Evolutionary conservation across 2,888 invertebrate genomes (phyloP), one percentile per base, ranked within the genome.

Genomic region (Drosophila quasianomalipes): DNA sequence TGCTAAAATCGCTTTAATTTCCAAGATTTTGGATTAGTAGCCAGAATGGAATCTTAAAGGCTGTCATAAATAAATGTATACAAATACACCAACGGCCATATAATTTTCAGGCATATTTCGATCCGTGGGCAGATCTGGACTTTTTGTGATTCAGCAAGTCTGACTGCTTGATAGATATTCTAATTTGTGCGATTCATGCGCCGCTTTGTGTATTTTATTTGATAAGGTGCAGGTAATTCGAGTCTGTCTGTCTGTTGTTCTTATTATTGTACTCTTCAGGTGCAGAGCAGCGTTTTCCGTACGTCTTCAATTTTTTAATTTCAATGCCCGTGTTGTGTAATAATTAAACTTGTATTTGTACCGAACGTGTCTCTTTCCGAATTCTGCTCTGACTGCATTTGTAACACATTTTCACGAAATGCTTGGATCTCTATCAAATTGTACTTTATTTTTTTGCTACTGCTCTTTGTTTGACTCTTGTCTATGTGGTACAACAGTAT

Each of bases 181-280:
- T 85, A 90, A 85, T 90, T 90, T 90, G 72, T 59, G 70, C 76
- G 85, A 70, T 66, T 79, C 79, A 67, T 60, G 53, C 53, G 53
- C 28, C 30, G 54, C 54, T 70, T 76, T 79, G 67, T 86, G 89
- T 86, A 82, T 82, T 90, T 82, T 83, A 83, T 86, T 72, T 76
- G 87, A 91, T 87, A 91, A 91, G 88, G 85, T 80, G 88, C 85
- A 86, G 84, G 87, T 90, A 87, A 89, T 86, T 77, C 79, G 28
- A 69, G 41, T 9, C 54, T 49, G 60, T 28, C n/a, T 47, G 16
- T 28, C n/a, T 49, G 26, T 28, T 28, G 28, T 51, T 28, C 28
- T 51, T 19, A 51, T 37, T 47, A 9, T 47, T 47, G 47, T 47
- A 1, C 16, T 63, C 53, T 66, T 69, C 64, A 63, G 57, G 53